Base-by-base conservation (phyloP, 2,797 vertebrate species). In the Cynopterus sphinx region DNA sequence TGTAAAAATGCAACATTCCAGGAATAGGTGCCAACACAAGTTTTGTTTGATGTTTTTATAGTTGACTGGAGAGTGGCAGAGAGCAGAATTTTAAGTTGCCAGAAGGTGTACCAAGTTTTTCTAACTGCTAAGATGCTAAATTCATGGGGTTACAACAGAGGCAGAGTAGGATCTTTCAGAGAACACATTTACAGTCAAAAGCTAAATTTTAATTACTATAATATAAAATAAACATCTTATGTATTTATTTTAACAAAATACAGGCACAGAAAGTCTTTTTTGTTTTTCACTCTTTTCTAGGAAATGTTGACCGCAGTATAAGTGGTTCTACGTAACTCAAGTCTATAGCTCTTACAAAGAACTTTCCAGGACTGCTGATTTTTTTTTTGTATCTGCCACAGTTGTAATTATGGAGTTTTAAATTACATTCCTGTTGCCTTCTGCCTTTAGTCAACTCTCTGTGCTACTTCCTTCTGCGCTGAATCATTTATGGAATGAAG, bases 81-180 rank as follows among this genome's bases (percentile, higher is more conserved):
- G 19, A 55, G n/a, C 16, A 86, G 83, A 81, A 2, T 84, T 79
- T 75, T 75, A 83, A 4, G 39, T 87, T 91, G 21, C n/a, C 43
- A 39, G 53, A 51, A 94, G 43, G 39, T 65, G 39, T 71, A 88
- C 12, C 33, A 86, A 81, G 5, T 82, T 86, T 87, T 94, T 77
- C 68, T 92, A 79, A 43, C 16, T 87, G 63, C 19, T 53, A 83
- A 86, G 82, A 36, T 90, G 65, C 86, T 83, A 83, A 92, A 87
- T 87, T 89, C 15, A 17, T 75, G 43, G 26, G 4, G 63, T 89
- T 84, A 92, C 49, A 49, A 49, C 46, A 71, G 43, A 36, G 12
- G 12, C 55, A 59, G 12, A 55, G 26, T 15, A 84, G 16, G 71
- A 9, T 65, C 22, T 85, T 78, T 71, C 9, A 67, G 0, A 73